Evolutionary conservation across 2,797 vertebrate genomes (phyloP), one percentile per base, ranked within the genome.

Genomic region (Hydrophis major): DNA sequence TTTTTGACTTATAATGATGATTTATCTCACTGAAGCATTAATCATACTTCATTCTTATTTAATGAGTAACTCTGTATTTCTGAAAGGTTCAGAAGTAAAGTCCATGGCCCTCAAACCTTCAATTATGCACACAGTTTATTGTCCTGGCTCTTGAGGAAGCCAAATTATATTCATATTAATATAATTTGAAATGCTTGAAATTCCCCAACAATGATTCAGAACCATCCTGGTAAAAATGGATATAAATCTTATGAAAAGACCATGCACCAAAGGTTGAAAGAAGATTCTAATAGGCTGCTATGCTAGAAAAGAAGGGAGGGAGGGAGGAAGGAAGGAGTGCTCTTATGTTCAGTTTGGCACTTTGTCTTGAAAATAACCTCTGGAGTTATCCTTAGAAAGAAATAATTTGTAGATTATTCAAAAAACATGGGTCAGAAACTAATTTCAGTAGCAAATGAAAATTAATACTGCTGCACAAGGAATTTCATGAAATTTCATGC

Each of bases 11-110:
- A 27, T 74, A 27, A 28, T 59, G 22, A 42, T 59, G 42, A 60
- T 60, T 86, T 69, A 47, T 42, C 37, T 60, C 90, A 91, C n/a
- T 91, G 74, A 86, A 60, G 32, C 74, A 91, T 86, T 59, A 91
- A 86, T 86, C 74, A 86, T 86, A 86, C 56, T 83, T 86, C 90
- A 91, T 86, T 86, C 74, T 78, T 60, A 42, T 86, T 91, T 83
- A 90, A 78, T 90, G 32, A 90, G 69, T 83, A 27, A 83, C 55
- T 78, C 66, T 37, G 57, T 50, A 57, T 90, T 57, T 90, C 78
- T 55, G 66, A 27, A 83, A 37, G 69, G 56, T 90, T 59, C 69
- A 90, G 32, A 13, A 32, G 27, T 42, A 25, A 37, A 59, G n/a
- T 88, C 55, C n/a, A 66, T 61, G 74, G 20, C 37, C 20, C 20